Conservation (phyloP, 2,888 invertebrate species). For the Pristionchus mayeri region DNA sequence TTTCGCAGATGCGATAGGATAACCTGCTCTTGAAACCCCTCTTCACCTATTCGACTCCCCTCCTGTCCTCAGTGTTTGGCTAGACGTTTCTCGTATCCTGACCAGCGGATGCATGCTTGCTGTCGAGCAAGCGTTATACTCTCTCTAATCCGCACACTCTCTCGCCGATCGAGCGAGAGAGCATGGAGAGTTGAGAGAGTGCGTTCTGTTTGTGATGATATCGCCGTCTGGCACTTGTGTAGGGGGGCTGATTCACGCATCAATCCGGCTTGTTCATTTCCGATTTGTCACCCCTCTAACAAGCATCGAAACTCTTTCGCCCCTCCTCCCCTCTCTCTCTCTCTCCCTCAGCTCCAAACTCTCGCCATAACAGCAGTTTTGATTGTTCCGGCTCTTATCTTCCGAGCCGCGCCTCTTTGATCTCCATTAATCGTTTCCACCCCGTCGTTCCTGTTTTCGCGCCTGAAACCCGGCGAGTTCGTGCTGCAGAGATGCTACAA, state of each 20-base stretch:
- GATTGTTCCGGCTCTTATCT: constrained; percentile 26
- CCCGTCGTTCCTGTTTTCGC: background rate
- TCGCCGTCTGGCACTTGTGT: too few relatives aligned
- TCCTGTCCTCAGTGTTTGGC: background rate
- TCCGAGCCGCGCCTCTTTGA: background rate
- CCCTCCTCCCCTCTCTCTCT: background rate
- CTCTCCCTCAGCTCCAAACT: background rate
- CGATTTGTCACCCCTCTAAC: background rate
- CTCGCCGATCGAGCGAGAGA: background rate
- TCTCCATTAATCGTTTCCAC: too few relatives aligned
- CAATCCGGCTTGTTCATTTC: too few relatives aligned
- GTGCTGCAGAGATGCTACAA: constrained; percentile 20
- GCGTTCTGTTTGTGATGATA: too few relatives aligned
- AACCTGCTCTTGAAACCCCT: background rate
- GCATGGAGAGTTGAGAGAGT: background rate
- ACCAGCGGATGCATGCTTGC: background rate
- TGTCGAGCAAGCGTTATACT: background rate
- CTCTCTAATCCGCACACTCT: background rate
- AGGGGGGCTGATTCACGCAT: too few relatives aligned
- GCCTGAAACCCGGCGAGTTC: background rate
- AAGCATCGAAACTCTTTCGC: too few relatives aligned
- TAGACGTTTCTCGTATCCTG: background rate
- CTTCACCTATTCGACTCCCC: too few relatives aligned
- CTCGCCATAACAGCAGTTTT: constrained; percentile 11
- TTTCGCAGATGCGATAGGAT: background rate